Evolutionary conservation across 1,140 invertebrate genomes (phyloP), one percentile per base, ranked within the genome.

Genomic region (Drosophila teissieri): DNA sequence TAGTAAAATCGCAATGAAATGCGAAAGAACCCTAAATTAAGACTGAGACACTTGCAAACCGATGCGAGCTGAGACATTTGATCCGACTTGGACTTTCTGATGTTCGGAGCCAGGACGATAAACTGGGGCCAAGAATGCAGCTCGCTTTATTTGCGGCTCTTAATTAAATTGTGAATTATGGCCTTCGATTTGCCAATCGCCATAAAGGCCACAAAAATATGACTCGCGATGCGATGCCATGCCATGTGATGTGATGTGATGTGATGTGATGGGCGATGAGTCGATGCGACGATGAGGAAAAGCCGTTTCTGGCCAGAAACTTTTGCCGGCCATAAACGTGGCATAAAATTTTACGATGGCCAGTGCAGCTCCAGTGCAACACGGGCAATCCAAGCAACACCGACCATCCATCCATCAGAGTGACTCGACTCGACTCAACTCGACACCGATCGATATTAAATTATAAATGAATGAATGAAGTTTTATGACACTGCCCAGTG

Each of bases 121-220:
- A 82, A 74, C 53, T 17, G 55, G 2, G 34, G 19, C 24, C 45
- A 77, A 72, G 77, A 79, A 63, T 80, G 80, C 65, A 78, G 64
- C 54, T 74, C 12, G 52, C 61, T 73, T 88, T 80, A 75, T 90
- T 74, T 74, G 70, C 73, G 70, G 52, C 88, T 86, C 89, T 81
- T 91, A 91, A 91, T 91, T 91, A 91, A 91, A 91, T 91, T 91
- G 88, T 90, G 88, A 90, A 84, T 90, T 91, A 91, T 90, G 88
- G 77, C 76, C 80, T 51, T 86, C 77, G 82, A 88, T 91, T 88
- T 83, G 80, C 62, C 79, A 88, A 89, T 74, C 62, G 76, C 77
- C 73, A 83, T 80, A 72, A 88, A 88, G 84, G 62, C 79, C 84
- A 83, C 83, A 89, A 89, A 89, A 88, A 89, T 83, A 88, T 88